Base-by-base conservation (phyloP, 2,113 vertebrate species). In the Ammodytes marinus region DNA sequence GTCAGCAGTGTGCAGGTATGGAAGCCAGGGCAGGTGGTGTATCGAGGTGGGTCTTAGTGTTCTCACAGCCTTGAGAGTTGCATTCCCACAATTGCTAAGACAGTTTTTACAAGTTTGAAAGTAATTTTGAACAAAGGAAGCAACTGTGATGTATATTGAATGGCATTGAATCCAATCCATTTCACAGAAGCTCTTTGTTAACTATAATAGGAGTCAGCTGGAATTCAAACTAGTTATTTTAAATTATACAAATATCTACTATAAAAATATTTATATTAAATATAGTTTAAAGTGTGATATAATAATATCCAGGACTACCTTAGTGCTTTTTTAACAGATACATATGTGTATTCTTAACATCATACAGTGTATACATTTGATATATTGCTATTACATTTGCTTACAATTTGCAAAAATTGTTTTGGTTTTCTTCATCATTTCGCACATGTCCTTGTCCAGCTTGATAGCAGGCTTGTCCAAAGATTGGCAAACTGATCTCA, bases 31-130 rank as follows among this genome's bases (percentile, higher is more conserved):
- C 77, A 77, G 67, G 61, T 54, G 11, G 37, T 82, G 79, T 77
- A 74, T 59, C 27, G n/a, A 76, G 63, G 82, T 12, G 75, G 84
- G 82, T 85, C 84, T 88, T 60, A 59, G 74, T 69, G 82, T 92
- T 93, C 93, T 93, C 89, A 93, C 91, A 91, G 65, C 67, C 78
- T 82, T 59, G 39, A 80, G 65, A 86, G 65, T 79, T 83, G 68
- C 19, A 86, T 90, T 93, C 89, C 89, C 91, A 91, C 88, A 78
- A 74, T 79, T 71, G 68, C 8, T 52, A 53, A 57, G 35, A 60
- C 15, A 63, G 58, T 66, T 84, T 75, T 35, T 45, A 8, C 35
- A 86, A 83, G 81, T 86, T 82, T 75, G 19, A 69, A 76, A 83
- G 70, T 69, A n/a, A 45, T 60, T 67, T 19, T 63, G 47, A 11